A percentile compares a stretch with the other conserved stretches of the same genome.
Conservation (phyloP, 2,888 invertebrate genomes). For the Epiblema foenella region DNA sequence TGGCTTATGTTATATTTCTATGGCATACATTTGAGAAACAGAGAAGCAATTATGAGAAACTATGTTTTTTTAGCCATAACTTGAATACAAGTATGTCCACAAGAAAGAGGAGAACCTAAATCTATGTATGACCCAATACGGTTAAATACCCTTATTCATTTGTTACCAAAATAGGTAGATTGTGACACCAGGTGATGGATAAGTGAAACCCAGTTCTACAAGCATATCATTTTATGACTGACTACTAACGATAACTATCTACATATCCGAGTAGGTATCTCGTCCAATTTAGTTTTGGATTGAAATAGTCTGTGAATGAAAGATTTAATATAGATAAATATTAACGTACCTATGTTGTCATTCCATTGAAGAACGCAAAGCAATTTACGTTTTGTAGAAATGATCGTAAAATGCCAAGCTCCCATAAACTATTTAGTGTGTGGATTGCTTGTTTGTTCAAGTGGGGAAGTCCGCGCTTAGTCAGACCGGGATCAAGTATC, state of each 20-base stretch:
- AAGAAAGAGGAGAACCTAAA: too few species aligned
- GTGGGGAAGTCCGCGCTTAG: slow-evolving; percentile 34
- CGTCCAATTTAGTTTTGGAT: slow-evolving; percentile 32
- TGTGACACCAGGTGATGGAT: not conserved
- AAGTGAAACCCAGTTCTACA: slow-evolving; percentile 4
- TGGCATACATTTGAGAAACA: too few species aligned
- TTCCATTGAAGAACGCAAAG: slow-evolving; percentile 20
- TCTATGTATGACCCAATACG: too few species aligned
- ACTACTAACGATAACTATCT: slow-evolving; percentile 24
- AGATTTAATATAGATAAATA: slow-evolving; percentile 42
- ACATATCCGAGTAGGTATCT: slow-evolving; percentile 19
- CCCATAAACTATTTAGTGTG: slow-evolving; percentile 9
- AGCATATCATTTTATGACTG: slow-evolving; percentile 10
- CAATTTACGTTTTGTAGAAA: slow-evolving; percentile 16
- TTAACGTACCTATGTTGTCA: slow-evolving; percentile 5
- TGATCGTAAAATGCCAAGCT: not conserved
- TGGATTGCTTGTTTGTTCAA: slow-evolving; percentile 14
- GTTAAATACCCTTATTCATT: too few species aligned
- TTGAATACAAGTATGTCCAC: too few species aligned
- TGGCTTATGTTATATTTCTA: too few species aligned
- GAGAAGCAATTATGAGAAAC: too few species aligned
- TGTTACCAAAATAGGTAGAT: not conserved
- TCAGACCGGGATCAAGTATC: not conserved
- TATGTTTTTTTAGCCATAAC: too few species aligned
- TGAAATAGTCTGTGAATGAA: slow-evolving; percentile 31